Evolutionary conservation across 2,113 vertebrate species (phyloP), one percentile per base, ranked within the genome.

Genomic region (Xiphorhynchus elegans): DNA sequence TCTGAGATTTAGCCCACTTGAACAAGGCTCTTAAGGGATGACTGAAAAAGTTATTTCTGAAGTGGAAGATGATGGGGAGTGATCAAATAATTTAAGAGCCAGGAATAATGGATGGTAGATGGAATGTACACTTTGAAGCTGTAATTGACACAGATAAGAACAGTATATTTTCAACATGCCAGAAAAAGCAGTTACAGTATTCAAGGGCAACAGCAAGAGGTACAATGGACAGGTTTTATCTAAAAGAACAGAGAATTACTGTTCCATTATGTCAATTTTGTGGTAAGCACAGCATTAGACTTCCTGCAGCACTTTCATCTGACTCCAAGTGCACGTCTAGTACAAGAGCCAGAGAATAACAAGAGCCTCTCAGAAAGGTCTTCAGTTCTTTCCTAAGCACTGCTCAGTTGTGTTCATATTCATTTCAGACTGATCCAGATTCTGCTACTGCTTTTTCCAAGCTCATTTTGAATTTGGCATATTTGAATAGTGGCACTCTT

Each of bases 241-340:
- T 70, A n/a, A 82, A 91, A 82, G 59, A 90, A 91, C 79, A 95
- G 78, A 63, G 81, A 90, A 95, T 95, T 90, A 95, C 79, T 75
- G 68, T 77, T 90, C 83, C 95, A 95, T 95, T 88, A 94, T 89
- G 83, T 52, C 96, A 92, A 88, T 85, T 93, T 83, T 88, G 93
- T 56, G 76, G 93, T 74, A 74, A 95, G 68, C 56, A 18, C 16
- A 74, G 67, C 0, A 1, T 21, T 59, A 14, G 33, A 77, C 72
- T 84, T 94, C 84, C 93, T 82, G 83, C 59, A 79, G 79, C 59
- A 69, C 92, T 92, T 94, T 95, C 52, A 96, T 90, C 85, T 77
- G 59, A 50, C 67, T 96, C 83, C 93, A 91, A 90, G 55, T 25
- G 47, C 26, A 17, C 0, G 2, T 37, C 55, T 80, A 55, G 62